phyloP scores from a whole-genome alignment of 2,797 vertebrate species.

The Urophycis tenuis region DNA sequence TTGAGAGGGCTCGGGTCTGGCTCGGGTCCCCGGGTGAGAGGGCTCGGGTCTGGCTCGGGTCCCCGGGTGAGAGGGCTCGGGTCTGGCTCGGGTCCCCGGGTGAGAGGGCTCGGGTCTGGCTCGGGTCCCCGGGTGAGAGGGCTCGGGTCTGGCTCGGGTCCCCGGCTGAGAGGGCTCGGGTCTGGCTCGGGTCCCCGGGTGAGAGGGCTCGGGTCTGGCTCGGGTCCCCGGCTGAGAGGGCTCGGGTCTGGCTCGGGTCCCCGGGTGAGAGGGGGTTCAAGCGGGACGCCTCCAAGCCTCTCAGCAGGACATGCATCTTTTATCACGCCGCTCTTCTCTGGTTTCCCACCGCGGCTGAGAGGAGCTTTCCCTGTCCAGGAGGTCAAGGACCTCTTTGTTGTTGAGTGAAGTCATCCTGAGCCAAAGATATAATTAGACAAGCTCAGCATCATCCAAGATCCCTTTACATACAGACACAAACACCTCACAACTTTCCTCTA shows the following conservation, averaged over 20 bases:
- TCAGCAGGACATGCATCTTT: conserved; percentile 56
- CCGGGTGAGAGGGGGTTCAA: conserved; percentile 16
- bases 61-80: too few species aligned
- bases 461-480: neutral
- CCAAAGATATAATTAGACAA: neutral
- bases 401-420: neutral
- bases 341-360: conserved; percentile 48
- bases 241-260: conserved; percentile 13
- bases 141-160: conserved; percentile 14
- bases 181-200: too few species aligned
- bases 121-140: too few species aligned
- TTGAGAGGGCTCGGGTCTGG: too few species aligned
- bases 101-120: too few species aligned
- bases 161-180: too few species aligned
- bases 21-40: too few species aligned
- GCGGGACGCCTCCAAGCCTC: conserved; percentile 17
- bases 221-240: too few species aligned
- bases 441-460: neutral
- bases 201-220: conserved; percentile 16
- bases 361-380: conserved; percentile 24
- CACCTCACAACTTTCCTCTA: neutral
- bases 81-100: too few species aligned
- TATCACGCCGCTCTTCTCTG: conserved; percentile 50
- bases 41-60: conserved; percentile 12
- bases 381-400: neutral